These are phyloP conservation scores for Saturnia pavonia DNA, from an alignment of 2,888 invertebrate species.

Conservation along the genomic window DNA sequence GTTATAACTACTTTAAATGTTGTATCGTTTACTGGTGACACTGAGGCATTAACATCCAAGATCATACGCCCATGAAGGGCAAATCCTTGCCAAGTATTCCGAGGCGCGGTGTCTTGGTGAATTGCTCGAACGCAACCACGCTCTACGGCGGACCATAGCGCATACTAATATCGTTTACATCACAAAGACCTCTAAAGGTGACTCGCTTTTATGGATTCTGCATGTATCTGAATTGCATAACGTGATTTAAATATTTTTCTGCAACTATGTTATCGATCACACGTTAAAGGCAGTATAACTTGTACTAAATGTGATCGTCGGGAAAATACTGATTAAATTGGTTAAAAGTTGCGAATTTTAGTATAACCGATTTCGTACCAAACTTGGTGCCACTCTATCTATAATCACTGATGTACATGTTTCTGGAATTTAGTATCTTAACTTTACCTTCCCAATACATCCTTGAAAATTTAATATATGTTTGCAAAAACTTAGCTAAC, in stretches of 20 bases:
- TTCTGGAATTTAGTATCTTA: no score
- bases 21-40: no score
- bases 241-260: slow-evolving; percentile 3
- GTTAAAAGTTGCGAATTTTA: no score
- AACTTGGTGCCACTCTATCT: no score
- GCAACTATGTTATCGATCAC: neutral
- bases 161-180: slow-evolving; percentile 10
- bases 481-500: no score
- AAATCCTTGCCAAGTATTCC: neutral
- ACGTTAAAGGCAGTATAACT: neutral
- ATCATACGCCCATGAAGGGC: neutral
- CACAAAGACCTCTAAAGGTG: slow-evolving; percentile 4
- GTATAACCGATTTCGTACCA: no score
- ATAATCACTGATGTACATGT: no score
- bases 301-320: no score
- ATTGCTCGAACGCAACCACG: neutral
- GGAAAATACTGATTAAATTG: no score
- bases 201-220: neutral
- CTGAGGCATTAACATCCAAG: neutral
- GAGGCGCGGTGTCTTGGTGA: neutral
- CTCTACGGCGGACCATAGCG: neutral
- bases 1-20: no score
- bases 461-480: no score
- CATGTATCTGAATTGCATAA: slow-evolving; percentile 5
- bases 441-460: no score